phyloP scores from a whole-genome alignment of 1,140 invertebrate species.

The Prorops nasuta region DNA sequence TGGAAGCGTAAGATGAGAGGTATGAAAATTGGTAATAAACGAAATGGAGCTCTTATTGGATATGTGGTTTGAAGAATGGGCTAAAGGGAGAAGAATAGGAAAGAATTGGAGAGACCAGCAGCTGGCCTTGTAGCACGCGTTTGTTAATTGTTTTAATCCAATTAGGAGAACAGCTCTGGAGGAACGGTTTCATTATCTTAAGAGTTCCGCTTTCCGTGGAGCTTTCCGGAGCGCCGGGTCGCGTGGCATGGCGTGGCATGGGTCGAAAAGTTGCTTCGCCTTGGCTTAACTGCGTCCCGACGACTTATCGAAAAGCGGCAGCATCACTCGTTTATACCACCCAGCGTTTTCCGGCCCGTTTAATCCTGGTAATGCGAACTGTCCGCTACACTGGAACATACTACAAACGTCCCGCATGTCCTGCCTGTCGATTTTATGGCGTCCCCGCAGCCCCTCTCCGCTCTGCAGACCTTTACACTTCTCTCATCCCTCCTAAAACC shows the following conservation, averaged over 20 bases:
- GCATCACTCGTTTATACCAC: conserved; percentile 22
- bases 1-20: background rate
- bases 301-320: conserved; percentile 23
- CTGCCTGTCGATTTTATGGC: conserved; percentile 31
- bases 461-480: too few relatives aligned
- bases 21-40: conserved; percentile 21
- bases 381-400: background rate
- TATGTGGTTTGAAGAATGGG: too few relatives aligned
- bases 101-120: background rate
- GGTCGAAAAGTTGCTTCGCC: too few relatives aligned
- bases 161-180: conserved; percentile 19
- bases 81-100: too few relatives aligned
- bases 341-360: conserved; percentile 32
- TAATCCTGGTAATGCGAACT: conserved; percentile 41
- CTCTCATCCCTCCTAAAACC: too few relatives aligned
- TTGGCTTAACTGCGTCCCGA: too few relatives aligned
- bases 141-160: conserved; percentile 37
- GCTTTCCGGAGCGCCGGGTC: background rate
- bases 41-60: conserved; percentile 15
- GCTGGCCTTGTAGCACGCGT: background rate
- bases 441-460: too few relatives aligned
- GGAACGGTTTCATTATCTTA: conserved; percentile 39
- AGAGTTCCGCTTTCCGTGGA: conserved; percentile 13
- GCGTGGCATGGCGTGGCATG: too few relatives aligned
- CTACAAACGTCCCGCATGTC: background rate